These are phyloP conservation scores for Zaprionus obscuricornis DNA, from an alignment of 2,888 invertebrate species.

Conservation along the genomic window DNA sequence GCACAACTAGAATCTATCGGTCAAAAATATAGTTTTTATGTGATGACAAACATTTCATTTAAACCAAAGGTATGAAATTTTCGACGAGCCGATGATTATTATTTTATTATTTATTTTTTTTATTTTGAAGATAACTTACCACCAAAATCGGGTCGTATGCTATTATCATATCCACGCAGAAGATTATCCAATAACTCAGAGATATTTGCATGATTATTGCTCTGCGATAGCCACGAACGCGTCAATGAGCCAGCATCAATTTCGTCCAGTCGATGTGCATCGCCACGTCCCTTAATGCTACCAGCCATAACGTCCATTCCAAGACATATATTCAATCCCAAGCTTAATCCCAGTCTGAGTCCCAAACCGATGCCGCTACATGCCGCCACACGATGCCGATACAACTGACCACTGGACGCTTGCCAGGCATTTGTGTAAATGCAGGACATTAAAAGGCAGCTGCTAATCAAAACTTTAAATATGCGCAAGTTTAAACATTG, in stretches of 20 bases:
- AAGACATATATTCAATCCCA: no score
- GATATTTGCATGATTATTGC: constrained; percentile 89
- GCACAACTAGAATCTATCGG: no score
- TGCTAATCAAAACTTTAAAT: constrained; percentile 80
- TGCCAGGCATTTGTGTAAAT: constrained; percentile 73
- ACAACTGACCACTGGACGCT: constrained; percentile 58
- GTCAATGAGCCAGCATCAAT: constrained; percentile 48
- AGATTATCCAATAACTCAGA: constrained; percentile 89
- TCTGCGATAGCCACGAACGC: constrained; percentile 84
- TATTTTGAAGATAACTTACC: constrained; percentile 84
- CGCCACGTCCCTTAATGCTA: constrained; percentile 76
- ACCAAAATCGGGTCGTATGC: constrained; percentile 91
- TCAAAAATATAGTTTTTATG: no score
- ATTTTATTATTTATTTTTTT: no score
- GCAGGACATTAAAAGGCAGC: constrained; percentile 65
- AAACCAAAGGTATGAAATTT: no score
- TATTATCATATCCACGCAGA: constrained; percentile 91
- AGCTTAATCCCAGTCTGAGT: no score
- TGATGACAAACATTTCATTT: no score
- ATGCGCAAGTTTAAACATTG: constrained; percentile 69
- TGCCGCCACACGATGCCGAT: no score
- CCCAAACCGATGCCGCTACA: no score
- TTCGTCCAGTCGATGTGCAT: constrained; percentile 59
- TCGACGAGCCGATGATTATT: no score
- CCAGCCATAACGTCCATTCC: constrained; percentile 71